Percentiles rank a stretch among this genome's conserved stretches.
Conservation (phyloP, 1,140 invertebrate genomes). For the Bombus fervidus region DNA sequence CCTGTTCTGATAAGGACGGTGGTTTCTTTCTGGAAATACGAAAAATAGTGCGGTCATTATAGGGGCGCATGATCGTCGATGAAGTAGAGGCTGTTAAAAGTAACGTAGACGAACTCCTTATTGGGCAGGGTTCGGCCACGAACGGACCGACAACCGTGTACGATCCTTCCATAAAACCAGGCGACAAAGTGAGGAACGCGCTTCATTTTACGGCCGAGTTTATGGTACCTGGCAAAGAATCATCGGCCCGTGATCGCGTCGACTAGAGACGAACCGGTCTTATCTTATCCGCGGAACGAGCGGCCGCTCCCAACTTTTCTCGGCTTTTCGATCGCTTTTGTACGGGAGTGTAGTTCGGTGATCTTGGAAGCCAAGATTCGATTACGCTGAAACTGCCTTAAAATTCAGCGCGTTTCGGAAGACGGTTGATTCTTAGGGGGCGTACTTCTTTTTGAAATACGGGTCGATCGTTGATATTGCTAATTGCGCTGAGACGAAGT, state of each 20-base stretch:
- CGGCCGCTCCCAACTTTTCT: conserved; percentile 48
- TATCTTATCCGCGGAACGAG: conserved; percentile 66
- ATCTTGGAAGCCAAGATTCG: neutral
- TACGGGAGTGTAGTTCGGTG: neutral
- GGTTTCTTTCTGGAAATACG: conserved; percentile 11
- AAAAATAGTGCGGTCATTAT: conserved; percentile 45
- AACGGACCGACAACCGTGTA: neutral
- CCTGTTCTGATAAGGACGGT: conserved; percentile 50
- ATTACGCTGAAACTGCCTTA: neutral
- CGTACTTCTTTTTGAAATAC: neutral
- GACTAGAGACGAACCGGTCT: conserved; percentile 51
- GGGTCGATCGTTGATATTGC: neutral
- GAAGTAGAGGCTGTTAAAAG: conserved; percentile 50
- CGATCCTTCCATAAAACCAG: conserved; percentile 64
- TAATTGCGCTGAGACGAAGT: neutral
- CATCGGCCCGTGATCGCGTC: conserved; percentile 46
- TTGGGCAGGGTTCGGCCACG: conserved; percentile 34
- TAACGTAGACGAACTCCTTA: conserved; percentile 53
- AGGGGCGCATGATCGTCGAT: conserved; percentile 21
- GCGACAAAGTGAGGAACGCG: conserved; percentile 68
- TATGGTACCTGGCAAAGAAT: conserved; percentile 57
- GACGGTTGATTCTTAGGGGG: too few species aligned
- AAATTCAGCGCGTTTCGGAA: neutral
- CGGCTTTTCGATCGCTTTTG: conserved; percentile 8
- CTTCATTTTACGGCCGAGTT: conserved; percentile 64